These are phyloP conservation scores for Hydrotaea diabolus DNA, from an alignment of 2,888 invertebrate genomes.

Conservation along the genomic window DNA sequence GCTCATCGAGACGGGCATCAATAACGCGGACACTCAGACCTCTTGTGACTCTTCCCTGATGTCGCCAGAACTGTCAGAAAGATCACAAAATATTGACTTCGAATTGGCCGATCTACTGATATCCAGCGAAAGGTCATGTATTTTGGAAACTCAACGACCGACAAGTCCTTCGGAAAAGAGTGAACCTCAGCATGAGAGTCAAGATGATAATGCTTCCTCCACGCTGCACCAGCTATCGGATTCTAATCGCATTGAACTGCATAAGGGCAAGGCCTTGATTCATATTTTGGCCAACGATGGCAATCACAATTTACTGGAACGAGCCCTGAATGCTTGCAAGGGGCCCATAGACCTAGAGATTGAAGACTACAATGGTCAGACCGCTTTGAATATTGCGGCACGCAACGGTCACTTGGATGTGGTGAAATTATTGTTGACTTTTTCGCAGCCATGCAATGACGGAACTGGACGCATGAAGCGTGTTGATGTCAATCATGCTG, in stretches of 20 bases:
- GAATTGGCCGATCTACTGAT: slow-evolving; percentile 80
- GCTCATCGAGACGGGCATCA: slow-evolving; percentile 88
- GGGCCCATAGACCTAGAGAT: slow-evolving; percentile 83
- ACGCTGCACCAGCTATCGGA: slow-evolving; percentile 80
- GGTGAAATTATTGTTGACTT: slow-evolving; percentile 83
- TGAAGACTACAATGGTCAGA: slow-evolving; percentile 90
- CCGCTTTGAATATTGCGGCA: slow-evolving; percentile 92
- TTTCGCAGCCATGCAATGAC: slow-evolving; percentile 78
- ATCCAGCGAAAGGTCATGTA: slow-evolving; percentile 80
- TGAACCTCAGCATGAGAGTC: slow-evolving; percentile 79
- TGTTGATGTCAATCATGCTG: slow-evolving; percentile 88
- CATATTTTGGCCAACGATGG: slow-evolving; percentile 90
- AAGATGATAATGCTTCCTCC: slow-evolving; percentile 79
- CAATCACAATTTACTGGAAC: slow-evolving; percentile 85
- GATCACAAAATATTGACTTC: slow-evolving; percentile 80
- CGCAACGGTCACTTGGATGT: slow-evolving; percentile 89
- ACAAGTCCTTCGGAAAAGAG: slow-evolving; percentile 80
- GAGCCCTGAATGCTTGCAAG: slow-evolving; percentile 84
- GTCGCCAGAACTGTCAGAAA: slow-evolving; percentile 80
- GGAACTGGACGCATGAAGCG: slow-evolving; percentile 81
- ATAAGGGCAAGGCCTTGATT: slow-evolving; percentile 85
- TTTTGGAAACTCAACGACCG: slow-evolving; percentile 78
- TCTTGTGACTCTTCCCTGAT: slow-evolving; percentile 80
- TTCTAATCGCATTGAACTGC: slow-evolving; percentile 80
- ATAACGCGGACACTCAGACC: slow-evolving; percentile 80